Base-by-base conservation (phyloP, 2,797 vertebrate genomes). In the Brotula barbata region DNA sequence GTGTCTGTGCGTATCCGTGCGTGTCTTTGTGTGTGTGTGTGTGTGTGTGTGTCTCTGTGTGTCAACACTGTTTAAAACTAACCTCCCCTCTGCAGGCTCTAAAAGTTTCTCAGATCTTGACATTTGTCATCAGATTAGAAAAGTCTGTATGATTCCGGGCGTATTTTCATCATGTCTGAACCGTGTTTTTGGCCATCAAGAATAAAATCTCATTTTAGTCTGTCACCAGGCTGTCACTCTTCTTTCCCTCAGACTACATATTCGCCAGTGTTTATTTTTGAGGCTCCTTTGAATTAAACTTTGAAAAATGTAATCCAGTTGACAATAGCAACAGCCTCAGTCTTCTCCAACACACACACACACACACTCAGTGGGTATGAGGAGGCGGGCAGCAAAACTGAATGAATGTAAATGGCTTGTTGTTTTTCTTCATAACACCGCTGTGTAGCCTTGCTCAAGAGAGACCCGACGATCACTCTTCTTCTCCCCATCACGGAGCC, bases 321-420 rank as follows among this genome's bases (percentile, higher is more conserved):
- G 68, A 78, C 77, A 84, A 75, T 65, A 87, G 73, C 68, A 71
- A 34, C 57, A 63, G 71, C 61, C 36, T 6, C 64, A 25, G 59
- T 78, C 51, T 44, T 79, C 59, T 55, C 36, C 16, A 13, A 65
- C 52, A 55, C 39, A 42, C 16, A 19, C 21, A 22, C 25, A 63
- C 25, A 1, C 65, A 28, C 41, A 41, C 71, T 65, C 8, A 20
- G 25, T 75, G 80, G 72, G 64, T 78, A 55, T 50, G 64, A 76
- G 67, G 74, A 81, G 84, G 82, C 71, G 68, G 78, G 63, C 31
- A 61, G 71, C 55, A 66, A 52, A 78, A 82, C 82, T 71, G 77
- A 75, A 77, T 81, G 82, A 85, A 84, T 86, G 71, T 78, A 80
- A 85, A 85, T 71, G 66, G 56, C 40, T 71, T 16, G 16, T 71